Percentiles rank a stretch among this genome's conserved stretches.
These are phyloP conservation scores for Corythoichthys intestinalis DNA, from an alignment of 2,113 vertebrate species.

Conservation along the genomic window DNA sequence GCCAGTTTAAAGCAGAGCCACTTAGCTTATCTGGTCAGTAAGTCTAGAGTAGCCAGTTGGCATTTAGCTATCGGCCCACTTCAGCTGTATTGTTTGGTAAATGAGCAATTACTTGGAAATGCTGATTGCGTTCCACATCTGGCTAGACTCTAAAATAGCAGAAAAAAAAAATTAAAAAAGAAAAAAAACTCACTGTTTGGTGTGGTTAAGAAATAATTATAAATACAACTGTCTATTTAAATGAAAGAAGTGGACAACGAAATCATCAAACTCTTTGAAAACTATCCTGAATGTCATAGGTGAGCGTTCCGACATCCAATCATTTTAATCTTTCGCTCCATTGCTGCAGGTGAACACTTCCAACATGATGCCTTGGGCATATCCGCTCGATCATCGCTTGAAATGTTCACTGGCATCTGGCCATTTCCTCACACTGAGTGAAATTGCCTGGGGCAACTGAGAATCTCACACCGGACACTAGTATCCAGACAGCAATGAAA, in stretches of 20 bases:
- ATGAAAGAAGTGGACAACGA: background rate
- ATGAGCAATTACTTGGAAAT: too few relatives aligned
- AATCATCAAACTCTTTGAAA: background rate
- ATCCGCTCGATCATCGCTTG: constrained; percentile 19
- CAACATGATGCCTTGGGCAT: constrained; percentile 27
- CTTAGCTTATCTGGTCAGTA: too few relatives aligned
- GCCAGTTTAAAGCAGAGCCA: too few relatives aligned
- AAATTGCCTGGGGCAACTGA: constrained; percentile 26
- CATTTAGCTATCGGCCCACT: too few relatives aligned
- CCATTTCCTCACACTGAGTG: constrained; percentile 7
- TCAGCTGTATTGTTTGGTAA: too few relatives aligned
- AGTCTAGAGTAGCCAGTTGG: too few relatives aligned
- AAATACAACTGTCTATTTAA: background rate
- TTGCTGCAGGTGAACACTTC: constrained; percentile 36
- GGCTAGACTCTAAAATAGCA: too few relatives aligned
- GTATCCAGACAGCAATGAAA: background rate
- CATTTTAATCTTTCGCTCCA: constrained; percentile 14
- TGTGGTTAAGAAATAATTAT: background rate
- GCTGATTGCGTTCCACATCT: too few relatives aligned
- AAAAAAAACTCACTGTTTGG: background rate
- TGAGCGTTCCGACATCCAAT: background rate
- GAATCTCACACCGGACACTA: constrained; percentile 2
- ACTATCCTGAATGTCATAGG: constrained; percentile 18
- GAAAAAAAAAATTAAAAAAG: too few relatives aligned
- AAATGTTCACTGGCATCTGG: constrained; percentile 17